Evolutionary conservation across 2,888 invertebrate species (phyloP).

Genomic region (Toxonevra muliebris): DNA sequence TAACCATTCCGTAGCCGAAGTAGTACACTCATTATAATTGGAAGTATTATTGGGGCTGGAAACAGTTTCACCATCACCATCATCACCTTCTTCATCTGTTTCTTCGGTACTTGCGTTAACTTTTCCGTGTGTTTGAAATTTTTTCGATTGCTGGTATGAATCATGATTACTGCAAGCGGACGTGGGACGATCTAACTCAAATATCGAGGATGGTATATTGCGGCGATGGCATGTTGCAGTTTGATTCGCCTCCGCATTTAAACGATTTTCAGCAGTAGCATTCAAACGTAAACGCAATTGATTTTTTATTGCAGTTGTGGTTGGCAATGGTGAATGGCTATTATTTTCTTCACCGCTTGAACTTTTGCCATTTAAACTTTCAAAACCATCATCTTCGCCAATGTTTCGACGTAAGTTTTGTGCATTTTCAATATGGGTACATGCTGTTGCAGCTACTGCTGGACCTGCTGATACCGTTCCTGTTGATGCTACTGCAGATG

Average conservation of each 20-base stretch:
- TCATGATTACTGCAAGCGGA: constrained; percentile 14
- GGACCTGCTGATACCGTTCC: neutral
- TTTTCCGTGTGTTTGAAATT: constrained; percentile 10
- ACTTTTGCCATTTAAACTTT: constrained; percentile 84
- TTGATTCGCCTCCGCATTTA: constrained; percentile 13
- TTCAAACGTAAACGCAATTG: constrained; percentile 56
- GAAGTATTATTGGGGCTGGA: constrained; percentile 67
- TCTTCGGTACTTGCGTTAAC: constrained; percentile 55
- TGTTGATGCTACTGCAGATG: neutral
- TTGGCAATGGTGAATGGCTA: constrained; percentile 17
- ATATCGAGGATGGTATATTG: constrained; percentile 39
- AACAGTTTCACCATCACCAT: constrained; percentile 71
- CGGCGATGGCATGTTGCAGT: constrained; percentile 27
- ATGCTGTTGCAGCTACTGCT: constrained; percentile 13
- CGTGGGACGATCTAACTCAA: neutral
- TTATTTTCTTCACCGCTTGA: constrained; percentile 71
- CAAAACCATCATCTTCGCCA: constrained; percentile 83
- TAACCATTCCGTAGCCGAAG: constrained; percentile 83
- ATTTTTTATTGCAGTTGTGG: constrained; percentile 33
- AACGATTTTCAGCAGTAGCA: constrained; percentile 23
- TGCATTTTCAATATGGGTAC: constrained; percentile 64
- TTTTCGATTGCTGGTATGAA: constrained; percentile 7
- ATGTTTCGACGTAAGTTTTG: constrained; percentile 45
- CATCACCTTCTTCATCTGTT: constrained; percentile 66
- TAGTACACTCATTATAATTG: constrained; percentile 69